These are phyloP conservation scores for Platyrinchus mystaceus DNA, from an alignment of 2,797 vertebrate species.

Conservation along the genomic window DNA sequence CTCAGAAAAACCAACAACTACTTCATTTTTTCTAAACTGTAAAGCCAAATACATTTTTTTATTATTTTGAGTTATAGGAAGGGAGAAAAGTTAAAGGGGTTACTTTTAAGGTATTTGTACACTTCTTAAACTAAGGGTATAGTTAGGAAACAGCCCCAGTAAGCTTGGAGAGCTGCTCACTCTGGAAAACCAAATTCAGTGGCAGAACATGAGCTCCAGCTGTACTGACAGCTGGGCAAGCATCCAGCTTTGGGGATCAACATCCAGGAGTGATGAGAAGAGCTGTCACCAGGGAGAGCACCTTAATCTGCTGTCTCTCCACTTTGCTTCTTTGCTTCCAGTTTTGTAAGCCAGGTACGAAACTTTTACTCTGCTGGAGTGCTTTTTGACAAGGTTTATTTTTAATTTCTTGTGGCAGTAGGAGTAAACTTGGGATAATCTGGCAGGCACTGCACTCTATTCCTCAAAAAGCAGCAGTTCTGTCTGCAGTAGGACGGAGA, in stretches of 20 bases:
- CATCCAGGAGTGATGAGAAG: not conserved
- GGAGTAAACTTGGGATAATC: not conserved
- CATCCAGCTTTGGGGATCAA: not conserved
- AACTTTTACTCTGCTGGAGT: not conserved
- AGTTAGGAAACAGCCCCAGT: not conserved
- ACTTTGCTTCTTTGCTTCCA: not conserved
- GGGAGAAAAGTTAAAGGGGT: not conserved
- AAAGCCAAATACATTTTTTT: not conserved
- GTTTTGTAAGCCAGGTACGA: slow-evolving; percentile 1
- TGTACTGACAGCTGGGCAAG: not conserved
- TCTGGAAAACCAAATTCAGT: not conserved
- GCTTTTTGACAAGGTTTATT: slow-evolving; percentile 12
- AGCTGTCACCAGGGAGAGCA: slow-evolving; percentile 17
- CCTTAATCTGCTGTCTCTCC: not conserved
- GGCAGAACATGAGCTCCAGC: not conserved
- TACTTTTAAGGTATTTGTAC: not conserved
- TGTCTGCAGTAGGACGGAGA: not conserved
- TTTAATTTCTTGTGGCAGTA: not conserved
- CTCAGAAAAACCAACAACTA: not conserved
- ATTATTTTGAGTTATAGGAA: not conserved
- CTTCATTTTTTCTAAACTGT: not conserved
- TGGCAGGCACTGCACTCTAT: not conserved
- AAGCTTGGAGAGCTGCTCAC: not conserved
- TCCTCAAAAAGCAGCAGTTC: not conserved
- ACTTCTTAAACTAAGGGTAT: not conserved